Conservation (phyloP, 2,113 vertebrate genomes). For the Oncorhynchus mykiss region DNA sequence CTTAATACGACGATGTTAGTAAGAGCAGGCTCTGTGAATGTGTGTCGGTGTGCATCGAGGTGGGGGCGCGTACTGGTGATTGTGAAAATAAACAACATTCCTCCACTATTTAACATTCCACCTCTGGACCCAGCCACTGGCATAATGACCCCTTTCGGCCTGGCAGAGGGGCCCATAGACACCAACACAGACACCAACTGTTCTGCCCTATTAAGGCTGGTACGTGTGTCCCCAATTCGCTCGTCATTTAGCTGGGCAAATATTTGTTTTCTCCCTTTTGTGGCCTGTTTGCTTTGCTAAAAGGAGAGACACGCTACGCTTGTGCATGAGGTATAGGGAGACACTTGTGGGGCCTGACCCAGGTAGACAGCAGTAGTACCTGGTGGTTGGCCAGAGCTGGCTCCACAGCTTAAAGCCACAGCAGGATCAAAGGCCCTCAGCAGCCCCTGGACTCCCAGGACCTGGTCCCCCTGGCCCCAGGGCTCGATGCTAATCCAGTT, state of each 20-base stretch:
- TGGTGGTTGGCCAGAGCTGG: constrained; percentile 8
- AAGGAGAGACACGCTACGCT: constrained; percentile 45
- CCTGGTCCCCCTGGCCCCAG: not conserved
- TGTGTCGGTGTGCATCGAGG: constrained; percentile 30
- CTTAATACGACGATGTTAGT: not conserved
- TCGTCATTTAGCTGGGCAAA: constrained; percentile 62
- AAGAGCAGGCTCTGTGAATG: not conserved
- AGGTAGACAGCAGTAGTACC: not conserved
- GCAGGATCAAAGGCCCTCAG: not conserved
- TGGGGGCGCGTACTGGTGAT: constrained; percentile 42
- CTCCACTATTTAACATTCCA: constrained; percentile 58
- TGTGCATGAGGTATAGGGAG: constrained; percentile 53
- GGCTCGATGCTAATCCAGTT: not conserved
- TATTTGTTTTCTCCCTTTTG: constrained; percentile 72
- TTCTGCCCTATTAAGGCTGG: constrained; percentile 42
- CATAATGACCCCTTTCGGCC: constrained; percentile 59
- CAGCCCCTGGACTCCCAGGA: not conserved
- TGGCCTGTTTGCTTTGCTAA: constrained; percentile 61
- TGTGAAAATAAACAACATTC: constrained; percentile 56
- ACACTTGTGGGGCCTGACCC: constrained; percentile 20
- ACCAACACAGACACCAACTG: constrained; percentile 29
- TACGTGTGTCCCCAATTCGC: constrained; percentile 41
- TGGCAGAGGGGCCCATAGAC: constrained; percentile 55
- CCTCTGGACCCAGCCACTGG: constrained; percentile 21
- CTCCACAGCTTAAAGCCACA: not conserved